Evolutionary conservation across 2,113 vertebrate genomes (phyloP).

Genomic region (Mystacornis crossleyi): DNA sequence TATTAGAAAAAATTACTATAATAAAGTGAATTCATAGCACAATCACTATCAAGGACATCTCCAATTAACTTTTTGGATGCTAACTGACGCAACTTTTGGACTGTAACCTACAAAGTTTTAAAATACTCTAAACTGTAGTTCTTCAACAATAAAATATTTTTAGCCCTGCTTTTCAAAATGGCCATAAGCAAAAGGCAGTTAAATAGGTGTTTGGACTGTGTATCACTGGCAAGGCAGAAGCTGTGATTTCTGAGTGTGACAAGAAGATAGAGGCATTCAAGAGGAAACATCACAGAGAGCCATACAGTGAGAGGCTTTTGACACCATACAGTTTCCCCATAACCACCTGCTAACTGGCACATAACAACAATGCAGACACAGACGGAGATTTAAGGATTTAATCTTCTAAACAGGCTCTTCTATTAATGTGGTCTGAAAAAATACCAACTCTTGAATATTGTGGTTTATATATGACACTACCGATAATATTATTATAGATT

Average conservation of each 20-base stretch:
- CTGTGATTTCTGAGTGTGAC: not conserved
- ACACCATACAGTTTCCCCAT: not conserved
- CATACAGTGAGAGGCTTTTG: not conserved
- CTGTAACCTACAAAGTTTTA: not conserved
- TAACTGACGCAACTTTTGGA: not conserved
- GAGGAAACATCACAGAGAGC: not conserved
- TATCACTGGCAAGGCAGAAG: not conserved
- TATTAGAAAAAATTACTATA: not conserved
- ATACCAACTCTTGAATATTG: not conserved
- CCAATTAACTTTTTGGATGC: not conserved
- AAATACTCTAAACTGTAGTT: not conserved
- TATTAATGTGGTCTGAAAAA: constrained; percentile 24
- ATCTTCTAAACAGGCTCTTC: not conserved
- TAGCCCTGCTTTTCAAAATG: not conserved
- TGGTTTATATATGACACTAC: not conserved
- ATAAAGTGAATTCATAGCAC: not conserved
- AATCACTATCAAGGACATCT: not conserved
- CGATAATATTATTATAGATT: constrained; percentile 12
- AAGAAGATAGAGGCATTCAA: not conserved
- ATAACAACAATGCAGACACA: not conserved
- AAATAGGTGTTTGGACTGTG: not conserved
- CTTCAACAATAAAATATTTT: not conserved
- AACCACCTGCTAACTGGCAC: not conserved
- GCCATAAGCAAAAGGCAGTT: not conserved
- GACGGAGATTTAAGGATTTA: not conserved